These are phyloP conservation scores for Carettochelys insculpta DNA, from an alignment of 2,113 vertebrate genomes.

Conservation along the genomic window DNA sequence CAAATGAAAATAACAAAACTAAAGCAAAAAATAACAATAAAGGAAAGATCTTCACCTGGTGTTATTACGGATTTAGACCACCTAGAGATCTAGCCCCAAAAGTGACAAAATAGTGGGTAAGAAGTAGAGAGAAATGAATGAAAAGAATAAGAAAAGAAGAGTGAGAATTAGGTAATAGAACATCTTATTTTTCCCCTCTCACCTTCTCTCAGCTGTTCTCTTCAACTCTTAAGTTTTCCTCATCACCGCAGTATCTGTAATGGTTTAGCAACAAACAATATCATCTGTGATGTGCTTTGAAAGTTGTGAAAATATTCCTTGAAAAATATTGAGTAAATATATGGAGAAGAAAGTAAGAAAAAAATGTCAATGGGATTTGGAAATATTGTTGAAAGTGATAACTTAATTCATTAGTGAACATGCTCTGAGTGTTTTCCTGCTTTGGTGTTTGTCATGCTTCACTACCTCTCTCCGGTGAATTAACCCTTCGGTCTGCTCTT, in stretches of 20 bases:
- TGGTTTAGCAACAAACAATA: neutral
- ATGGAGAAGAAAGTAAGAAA: neutral
- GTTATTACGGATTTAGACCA: no score
- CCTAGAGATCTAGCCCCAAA: neutral
- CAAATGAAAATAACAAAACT: neutral
- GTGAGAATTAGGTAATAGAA: neutral
- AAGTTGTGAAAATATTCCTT: neutral
- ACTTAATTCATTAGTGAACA: neutral
- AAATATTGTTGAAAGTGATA: neutral
- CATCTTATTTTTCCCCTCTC: neutral
- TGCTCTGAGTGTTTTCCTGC: neutral
- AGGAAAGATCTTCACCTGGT: no score
- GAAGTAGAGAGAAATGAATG: neutral
- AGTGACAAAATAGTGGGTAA: neutral
- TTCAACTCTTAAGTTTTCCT: neutral
- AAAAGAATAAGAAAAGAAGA: neutral
- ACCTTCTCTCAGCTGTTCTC: neutral
- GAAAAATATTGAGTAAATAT: neutral
- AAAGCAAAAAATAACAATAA: neutral
- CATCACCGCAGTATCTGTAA: neutral
- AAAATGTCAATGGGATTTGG: neutral
- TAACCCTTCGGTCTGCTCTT: no score
- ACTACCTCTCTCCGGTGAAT: neutral
- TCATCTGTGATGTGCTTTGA: neutral
- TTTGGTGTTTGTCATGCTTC: neutral